Conservation (phyloP, 2,888 invertebrate genomes). For the Mamestra brassicae region DNA sequence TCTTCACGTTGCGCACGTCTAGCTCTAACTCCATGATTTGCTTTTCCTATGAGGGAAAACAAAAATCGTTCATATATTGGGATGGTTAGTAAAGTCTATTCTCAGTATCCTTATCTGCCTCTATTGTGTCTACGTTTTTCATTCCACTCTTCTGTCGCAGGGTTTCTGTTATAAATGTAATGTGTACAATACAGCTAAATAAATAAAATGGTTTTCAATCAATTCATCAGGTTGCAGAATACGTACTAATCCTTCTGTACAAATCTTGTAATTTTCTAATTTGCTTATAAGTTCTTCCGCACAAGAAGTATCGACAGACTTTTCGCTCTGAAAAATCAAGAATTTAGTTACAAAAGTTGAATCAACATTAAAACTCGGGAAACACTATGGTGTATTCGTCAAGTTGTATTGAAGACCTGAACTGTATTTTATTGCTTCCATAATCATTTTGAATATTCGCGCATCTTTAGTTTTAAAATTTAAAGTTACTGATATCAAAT, state of each 20-base stretch:
- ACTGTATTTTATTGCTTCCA: no score
- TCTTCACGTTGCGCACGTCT: conserved; percentile 90
- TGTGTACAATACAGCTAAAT: no score
- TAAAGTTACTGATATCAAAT: no score
- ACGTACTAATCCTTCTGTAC: conserved; percentile 79
- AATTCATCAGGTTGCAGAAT: background rate
- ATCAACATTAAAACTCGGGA: no score
- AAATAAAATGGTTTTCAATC: background rate
- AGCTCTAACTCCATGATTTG: conserved; percentile 91
- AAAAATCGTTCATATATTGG: background rate
- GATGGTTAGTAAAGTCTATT: background rate
- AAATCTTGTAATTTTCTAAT: conserved; percentile 78
- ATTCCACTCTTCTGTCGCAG: no score
- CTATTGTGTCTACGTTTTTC: no score
- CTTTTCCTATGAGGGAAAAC: conserved; percentile 86
- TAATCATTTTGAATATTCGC: no score
- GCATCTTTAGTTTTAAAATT: no score
- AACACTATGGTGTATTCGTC: no score
- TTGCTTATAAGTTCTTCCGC: conserved; percentile 75
- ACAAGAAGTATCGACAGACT: conserved; percentile 65
- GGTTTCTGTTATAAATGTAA: no score
- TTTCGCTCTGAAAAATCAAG: conserved; percentile 66
- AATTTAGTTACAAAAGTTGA: background rate
- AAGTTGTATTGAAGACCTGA: no score
- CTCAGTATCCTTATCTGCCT: no score